These are phyloP conservation scores for Gymnosoma rotundatum DNA, from an alignment of 2,888 invertebrate species.

Conservation along the genomic window DNA sequence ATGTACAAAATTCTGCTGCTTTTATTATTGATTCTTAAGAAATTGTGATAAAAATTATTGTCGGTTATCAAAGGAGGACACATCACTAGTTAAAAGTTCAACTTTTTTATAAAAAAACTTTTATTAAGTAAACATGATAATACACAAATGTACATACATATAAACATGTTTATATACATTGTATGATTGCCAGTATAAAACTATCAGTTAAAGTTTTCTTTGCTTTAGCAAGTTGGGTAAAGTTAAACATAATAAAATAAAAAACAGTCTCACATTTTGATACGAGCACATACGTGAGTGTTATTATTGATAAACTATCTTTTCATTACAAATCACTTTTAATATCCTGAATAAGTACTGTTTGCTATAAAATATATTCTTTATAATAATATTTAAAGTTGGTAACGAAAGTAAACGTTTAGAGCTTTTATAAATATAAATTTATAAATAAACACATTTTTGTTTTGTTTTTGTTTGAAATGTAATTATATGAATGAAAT, in stretches of 20 bases:
- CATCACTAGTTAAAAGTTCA: too few species aligned
- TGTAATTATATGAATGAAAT: too few species aligned
- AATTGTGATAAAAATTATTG: too few species aligned
- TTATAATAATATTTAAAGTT: conserved; percentile 36
- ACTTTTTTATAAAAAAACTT: too few species aligned
- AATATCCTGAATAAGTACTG: conserved; percentile 16
- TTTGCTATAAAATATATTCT: conserved; percentile 41
- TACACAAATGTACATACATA: not conserved
- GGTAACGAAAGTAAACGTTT: not conserved
- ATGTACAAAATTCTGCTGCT: too few species aligned
- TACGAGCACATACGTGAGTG: conserved; percentile 1
- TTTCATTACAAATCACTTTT: conserved; percentile 15
- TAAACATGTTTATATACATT: not conserved
- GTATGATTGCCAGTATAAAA: not conserved
- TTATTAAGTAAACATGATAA: too few species aligned
- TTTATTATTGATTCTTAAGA: too few species aligned
- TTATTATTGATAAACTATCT: not conserved
- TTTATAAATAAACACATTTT: too few species aligned
- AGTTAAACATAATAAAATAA: conserved; percentile 16
- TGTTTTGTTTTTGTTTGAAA: too few species aligned
- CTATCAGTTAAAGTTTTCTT: conserved; percentile 27
- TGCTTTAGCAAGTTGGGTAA: not conserved
- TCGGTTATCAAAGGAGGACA: too few species aligned
- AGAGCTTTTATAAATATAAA: not conserved
- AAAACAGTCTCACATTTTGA: not conserved